A percentile compares a stretch with the other conserved stretches of the same genome.
phyloP scores from a whole-genome alignment of 2,113 vertebrate genomes.

The Tamias sibiricus region DNA sequence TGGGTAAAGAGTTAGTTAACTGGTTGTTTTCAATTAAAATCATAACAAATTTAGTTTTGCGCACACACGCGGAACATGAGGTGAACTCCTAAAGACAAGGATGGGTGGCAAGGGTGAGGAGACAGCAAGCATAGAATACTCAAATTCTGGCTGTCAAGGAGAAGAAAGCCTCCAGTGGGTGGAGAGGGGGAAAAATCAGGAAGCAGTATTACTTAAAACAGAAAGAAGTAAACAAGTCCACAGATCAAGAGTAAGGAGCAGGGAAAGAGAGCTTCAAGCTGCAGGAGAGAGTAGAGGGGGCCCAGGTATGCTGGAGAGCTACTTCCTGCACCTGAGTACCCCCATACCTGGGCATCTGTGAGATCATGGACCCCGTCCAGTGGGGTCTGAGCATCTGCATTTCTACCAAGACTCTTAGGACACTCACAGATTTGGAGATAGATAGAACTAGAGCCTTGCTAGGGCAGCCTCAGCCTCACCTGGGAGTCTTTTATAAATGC shows the following conservation, averaged over 20 bases:
- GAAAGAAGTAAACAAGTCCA: background rate
- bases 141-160: background rate
- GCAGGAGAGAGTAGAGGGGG: background rate
- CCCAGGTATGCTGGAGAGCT: too few relatives aligned
- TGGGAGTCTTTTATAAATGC: background rate
- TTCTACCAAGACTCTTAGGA: background rate
- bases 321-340: too few relatives aligned
- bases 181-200: background rate
- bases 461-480: background rate
- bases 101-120: background rate
- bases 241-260: background rate
- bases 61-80: rapidly evolving
- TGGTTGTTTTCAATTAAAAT: background rate
- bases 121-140: background rate
- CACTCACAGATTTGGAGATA: background rate
- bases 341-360: background rate
- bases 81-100: background rate
- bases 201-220: background rate
- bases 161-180: background rate
- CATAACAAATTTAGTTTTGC: background rate
- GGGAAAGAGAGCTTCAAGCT: background rate
- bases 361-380: too few relatives aligned
- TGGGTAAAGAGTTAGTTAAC: background rate
- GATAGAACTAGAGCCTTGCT: background rate
- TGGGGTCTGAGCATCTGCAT: background rate